A percentile compares a stretch with the other conserved stretches of the same genome.
These are phyloP conservation scores for Agrotis ipsilon DNA, from an alignment of 2,888 invertebrate species.

Conservation along the genomic window DNA sequence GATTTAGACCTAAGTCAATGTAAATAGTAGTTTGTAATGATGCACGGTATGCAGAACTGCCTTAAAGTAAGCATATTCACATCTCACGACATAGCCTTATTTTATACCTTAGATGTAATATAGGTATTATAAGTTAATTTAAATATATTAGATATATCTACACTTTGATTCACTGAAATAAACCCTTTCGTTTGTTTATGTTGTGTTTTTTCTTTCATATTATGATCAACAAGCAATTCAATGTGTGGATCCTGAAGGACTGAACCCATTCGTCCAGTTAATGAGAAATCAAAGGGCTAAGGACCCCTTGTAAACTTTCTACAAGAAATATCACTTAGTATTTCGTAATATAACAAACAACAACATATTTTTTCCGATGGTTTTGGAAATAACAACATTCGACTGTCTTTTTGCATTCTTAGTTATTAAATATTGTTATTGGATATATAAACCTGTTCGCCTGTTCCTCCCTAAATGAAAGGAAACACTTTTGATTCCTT, in stretches of 20 bases:
- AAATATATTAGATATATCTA: constrained; percentile 72
- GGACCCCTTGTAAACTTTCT: background rate
- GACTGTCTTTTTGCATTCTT: no score
- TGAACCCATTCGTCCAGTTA: background rate
- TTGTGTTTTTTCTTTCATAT: constrained; percentile 24
- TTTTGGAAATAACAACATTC: no score
- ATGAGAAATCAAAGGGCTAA: background rate
- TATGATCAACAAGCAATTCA: constrained; percentile 1
- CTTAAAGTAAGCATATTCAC: constrained; percentile 88
- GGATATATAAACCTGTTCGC: no score
- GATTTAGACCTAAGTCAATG: constrained; percentile 71
- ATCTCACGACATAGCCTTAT: constrained; percentile 90
- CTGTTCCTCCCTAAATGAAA: no score
- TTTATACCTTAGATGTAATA: constrained; percentile 84
- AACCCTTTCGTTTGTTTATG: constrained; percentile 69
- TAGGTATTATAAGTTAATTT: constrained; percentile 67
- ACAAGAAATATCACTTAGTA: background rate
- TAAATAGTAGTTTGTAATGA: constrained; percentile 81
- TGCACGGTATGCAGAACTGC: constrained; percentile 88
- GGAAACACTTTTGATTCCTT: no score
- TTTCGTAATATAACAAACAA: no score
- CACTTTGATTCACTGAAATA: constrained; percentile 79
- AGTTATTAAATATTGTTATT: no score
- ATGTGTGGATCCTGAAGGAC: background rate
- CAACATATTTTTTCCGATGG: no score